Conservation (phyloP, 2,888 invertebrate genomes). For the Buathra laborator region DNA sequence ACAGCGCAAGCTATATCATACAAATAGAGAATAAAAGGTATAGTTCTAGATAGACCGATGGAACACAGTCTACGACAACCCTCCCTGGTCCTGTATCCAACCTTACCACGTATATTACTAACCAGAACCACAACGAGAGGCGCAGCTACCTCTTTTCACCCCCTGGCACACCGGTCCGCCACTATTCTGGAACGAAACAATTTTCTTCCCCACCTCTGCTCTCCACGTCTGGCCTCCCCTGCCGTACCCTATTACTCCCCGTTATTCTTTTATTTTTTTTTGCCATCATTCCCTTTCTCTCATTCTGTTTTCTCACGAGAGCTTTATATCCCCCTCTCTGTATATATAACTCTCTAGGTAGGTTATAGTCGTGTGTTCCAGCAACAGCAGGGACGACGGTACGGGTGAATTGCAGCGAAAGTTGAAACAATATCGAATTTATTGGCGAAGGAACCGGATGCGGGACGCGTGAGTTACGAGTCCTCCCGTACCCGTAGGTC, state of each 20-base stretch:
- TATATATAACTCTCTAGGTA: constrained; percentile 31
- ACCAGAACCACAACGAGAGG: constrained; percentile 54
- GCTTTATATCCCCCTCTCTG: constrained; percentile 5
- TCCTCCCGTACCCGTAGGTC: constrained; percentile 47
- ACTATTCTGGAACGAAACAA: constrained; percentile 73
- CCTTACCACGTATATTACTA: constrained; percentile 40
- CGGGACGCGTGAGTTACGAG: constrained; percentile 74
- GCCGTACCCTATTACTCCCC: constrained; percentile 28
- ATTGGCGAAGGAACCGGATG: constrained; percentile 78
- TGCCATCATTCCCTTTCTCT: background rate
- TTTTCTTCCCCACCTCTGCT: constrained; percentile 72
- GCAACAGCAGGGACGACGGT: constrained; percentile 52
- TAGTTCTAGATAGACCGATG: constrained; percentile 5
- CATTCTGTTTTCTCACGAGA: background rate
- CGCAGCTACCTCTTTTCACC: constrained; percentile 43
- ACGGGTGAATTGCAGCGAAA: constrained; percentile 80
- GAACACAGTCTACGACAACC: constrained; percentile 12
- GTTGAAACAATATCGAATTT: constrained; percentile 85
- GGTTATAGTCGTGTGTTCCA: constrained; percentile 53
- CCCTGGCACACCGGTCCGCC: constrained; percentile 34
- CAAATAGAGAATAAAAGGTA: constrained; percentile 29
- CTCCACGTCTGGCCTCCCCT: constrained; percentile 25
- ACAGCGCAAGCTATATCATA: background rate
- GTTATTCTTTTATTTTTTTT: constrained; percentile 26
- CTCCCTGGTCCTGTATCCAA: background rate